Evolutionary conservation across 2,113 vertebrate genomes (phyloP).

Genomic region (Machaerirhynchus nigripectus): DNA sequence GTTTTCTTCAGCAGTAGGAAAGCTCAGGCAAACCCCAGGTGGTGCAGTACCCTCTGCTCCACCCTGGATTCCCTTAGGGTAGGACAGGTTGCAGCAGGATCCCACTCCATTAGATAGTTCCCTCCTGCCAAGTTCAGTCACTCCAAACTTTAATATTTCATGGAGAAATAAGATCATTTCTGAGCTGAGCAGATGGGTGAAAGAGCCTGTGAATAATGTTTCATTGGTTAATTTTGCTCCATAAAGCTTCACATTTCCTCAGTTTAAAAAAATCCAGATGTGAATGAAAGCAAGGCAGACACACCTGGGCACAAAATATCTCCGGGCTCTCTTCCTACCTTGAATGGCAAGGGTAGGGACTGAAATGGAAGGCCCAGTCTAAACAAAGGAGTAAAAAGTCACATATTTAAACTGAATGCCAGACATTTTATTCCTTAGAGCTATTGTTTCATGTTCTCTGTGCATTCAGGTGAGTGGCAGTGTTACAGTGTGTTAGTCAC

Average conservation of each 20-base stretch:
- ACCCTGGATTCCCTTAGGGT: not conserved
- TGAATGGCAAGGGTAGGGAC: not conserved
- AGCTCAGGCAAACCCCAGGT: not conserved
- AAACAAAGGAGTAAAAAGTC: not conserved
- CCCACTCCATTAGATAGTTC: not conserved
- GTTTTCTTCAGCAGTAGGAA: not conserved
- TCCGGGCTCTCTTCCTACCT: accelerated
- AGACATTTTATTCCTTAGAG: not conserved
- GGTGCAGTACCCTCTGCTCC: not conserved
- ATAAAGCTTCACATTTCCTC: not conserved
- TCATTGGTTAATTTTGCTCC: not conserved
- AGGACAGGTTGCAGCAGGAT: not conserved
- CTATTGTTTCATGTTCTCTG: not conserved
- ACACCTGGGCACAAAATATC: not conserved
- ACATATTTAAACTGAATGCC: not conserved
- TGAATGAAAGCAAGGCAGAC: not conserved
- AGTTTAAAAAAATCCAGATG: not conserved
- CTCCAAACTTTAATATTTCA: not conserved
- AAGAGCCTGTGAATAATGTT: not conserved
- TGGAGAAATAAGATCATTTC: not conserved
- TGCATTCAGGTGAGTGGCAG: not conserved
- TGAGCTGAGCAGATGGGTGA: not conserved
- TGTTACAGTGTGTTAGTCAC: not conserved
- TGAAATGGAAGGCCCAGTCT: not conserved
- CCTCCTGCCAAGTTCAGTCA: not conserved